Conservation (phyloP, 2,797 vertebrate genomes). For the Cirrhinus mrigala region DNA sequence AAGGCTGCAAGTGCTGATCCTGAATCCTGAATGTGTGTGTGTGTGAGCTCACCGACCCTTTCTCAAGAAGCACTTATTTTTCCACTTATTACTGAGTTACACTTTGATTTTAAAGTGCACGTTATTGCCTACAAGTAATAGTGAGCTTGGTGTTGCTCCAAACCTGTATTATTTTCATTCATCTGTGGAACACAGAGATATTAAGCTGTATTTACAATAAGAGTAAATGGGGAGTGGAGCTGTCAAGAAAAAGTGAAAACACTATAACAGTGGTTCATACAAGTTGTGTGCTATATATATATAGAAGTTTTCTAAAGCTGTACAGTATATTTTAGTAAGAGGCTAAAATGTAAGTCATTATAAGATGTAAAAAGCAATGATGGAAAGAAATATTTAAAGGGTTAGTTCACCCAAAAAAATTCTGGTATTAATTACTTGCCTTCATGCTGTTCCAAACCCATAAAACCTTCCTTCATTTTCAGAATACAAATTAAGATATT, state of each 20-base stretch:
- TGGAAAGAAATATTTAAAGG: neutral
- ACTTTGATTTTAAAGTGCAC: slow-evolving; percentile 57
- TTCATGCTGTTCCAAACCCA: too few relatives aligned
- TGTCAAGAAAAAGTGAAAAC: neutral
- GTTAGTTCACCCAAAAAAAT: too few relatives aligned
- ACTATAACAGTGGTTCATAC: neutral
- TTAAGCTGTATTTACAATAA: neutral
- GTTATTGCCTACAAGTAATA: slow-evolving; percentile 30
- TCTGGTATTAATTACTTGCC: too few relatives aligned
- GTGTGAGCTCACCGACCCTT: slow-evolving; percentile 8
- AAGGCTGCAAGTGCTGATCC: slow-evolving; percentile 21
- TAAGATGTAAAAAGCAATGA: neutral
- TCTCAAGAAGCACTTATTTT: slow-evolving; percentile 16
- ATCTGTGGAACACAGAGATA: neutral
- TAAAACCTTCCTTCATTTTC: too few relatives aligned
- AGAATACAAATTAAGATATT: too few relatives aligned
- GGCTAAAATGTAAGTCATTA: neutral
- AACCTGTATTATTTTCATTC: neutral
- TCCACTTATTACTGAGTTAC: slow-evolving; percentile 42
- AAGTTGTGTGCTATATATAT: neutral
- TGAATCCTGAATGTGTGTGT: slow-evolving; percentile 5
- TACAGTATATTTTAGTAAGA: neutral
- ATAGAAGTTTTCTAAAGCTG: neutral
- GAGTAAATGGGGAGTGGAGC: neutral
- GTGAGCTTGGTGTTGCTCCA: neutral